Percentiles rank a stretch among this genome's conserved stretches.
These are phyloP conservation scores for Bellardia pandia DNA, from an alignment of 2,888 invertebrate genomes.

Conservation along the genomic window DNA sequence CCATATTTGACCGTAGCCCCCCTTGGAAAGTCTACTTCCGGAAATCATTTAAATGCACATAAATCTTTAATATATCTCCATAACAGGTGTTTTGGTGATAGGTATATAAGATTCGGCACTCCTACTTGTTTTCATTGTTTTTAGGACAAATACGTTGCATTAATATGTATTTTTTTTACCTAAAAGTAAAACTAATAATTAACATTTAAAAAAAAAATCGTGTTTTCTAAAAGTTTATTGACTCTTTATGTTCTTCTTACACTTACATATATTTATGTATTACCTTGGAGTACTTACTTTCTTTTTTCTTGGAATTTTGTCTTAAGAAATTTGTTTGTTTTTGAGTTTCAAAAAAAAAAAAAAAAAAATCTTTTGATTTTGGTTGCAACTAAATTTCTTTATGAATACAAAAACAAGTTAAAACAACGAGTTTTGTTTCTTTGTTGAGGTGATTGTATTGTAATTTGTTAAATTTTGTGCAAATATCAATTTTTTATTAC, in stretches of 20 bases:
- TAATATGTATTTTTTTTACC: not conserved
- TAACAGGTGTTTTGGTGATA: no score
- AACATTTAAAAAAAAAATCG: not conserved
- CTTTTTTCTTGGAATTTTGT: not conserved
- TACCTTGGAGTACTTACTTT: conserved; percentile 7
- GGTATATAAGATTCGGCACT: no score
- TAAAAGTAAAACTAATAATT: not conserved
- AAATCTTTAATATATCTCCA: no score
- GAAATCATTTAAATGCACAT: no score
- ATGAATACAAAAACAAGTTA: not conserved
- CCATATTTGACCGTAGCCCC: no score
- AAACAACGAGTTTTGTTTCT: conserved; percentile 6
- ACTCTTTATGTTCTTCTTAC: not conserved
- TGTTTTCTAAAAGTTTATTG: conserved; percentile 30
- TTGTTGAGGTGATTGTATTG: conserved; percentile 29
- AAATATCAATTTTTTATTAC: not conserved
- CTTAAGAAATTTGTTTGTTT: conserved; percentile 4
- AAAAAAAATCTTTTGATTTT: not conserved
- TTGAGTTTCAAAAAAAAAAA: not conserved
- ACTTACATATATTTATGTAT: not conserved
- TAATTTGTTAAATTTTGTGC: conserved; percentile 28
- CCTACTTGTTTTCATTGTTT: no score
- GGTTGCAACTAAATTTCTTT: conserved; percentile 13
- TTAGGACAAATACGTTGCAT: not conserved
- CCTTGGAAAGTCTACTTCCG: no score